Evolutionary conservation across 2,113 vertebrate species (phyloP).

Genomic region (Gambusia affinis): DNA sequence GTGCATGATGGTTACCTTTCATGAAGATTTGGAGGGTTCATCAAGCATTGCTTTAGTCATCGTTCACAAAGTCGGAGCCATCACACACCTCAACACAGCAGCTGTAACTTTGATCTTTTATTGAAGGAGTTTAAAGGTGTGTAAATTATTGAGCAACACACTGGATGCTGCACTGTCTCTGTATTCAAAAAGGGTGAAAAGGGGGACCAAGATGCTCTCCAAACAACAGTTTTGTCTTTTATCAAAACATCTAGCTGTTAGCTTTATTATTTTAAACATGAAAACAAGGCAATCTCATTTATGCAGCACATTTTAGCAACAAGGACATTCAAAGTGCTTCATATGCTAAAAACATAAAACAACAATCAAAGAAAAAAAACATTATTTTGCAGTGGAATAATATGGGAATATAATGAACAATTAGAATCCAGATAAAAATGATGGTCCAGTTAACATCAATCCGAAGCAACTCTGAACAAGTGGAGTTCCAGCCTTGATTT

Average conservation of each 20-base stretch:
- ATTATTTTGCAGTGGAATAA: too few relatives aligned
- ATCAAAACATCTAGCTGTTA: conserved; percentile 1
- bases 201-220: conserved; percentile 8
- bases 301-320: too few relatives aligned
- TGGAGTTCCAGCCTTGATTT: too few relatives aligned
- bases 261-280: conserved; percentile 6
- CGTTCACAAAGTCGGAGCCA: conserved; percentile 17
- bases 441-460: too few relatives aligned
- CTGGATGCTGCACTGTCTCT: conserved; percentile 47
- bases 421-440: too few relatives aligned
- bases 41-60: conserved; percentile 15
- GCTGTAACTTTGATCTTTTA: conserved; percentile 70
- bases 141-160: conserved; percentile 76
- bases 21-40: conserved; percentile 2
- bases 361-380: too few relatives aligned
- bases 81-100: conserved; percentile 20
- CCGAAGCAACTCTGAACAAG: too few relatives aligned
- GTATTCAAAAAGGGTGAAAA: conserved; percentile 38
- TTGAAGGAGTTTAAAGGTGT: conserved; percentile 73
- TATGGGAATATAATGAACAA: too few relatives aligned
- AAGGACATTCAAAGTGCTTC: too few relatives aligned
- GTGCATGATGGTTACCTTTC: conserved; percentile 13
- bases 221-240: conserved; percentile 8
- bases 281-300: neutral
- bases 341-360: too few relatives aligned